These are phyloP conservation scores for Linhomoeus sp. DNA, from an alignment of 2,888 invertebrate genomes.

Conservation along the genomic window DNA sequence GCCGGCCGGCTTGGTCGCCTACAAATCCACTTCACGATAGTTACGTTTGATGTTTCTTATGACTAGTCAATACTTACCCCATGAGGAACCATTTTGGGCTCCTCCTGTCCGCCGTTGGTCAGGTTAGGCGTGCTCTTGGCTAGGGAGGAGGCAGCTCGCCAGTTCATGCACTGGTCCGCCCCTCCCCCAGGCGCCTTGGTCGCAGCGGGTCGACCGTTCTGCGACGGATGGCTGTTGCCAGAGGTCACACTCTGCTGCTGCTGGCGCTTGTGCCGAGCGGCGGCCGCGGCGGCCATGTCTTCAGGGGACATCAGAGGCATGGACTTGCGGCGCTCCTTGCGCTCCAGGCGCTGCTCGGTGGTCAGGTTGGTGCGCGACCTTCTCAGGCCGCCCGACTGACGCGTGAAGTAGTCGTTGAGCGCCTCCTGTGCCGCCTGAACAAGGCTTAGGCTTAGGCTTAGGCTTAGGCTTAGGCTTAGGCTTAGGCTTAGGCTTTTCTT, in stretches of 20 bases:
- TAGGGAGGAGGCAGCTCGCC: not conserved
- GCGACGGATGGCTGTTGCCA: no score
- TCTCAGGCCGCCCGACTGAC: conserved; percentile 3
- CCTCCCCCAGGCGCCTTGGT: not conserved
- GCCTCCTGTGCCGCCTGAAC: conserved; percentile 19
- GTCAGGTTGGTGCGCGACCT: conserved; percentile 7
- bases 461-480: not conserved
- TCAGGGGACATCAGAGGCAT: conserved; percentile 10
- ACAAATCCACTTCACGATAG: no score
- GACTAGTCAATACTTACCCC: no score
- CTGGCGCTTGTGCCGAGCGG: no score
- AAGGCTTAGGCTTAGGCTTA: not conserved
- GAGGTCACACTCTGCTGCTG: no score
- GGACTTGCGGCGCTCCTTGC: conserved; percentile 17
- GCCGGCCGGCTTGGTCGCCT: not conserved
- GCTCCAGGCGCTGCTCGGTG: conserved; percentile 11
- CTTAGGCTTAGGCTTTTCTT: not conserved
- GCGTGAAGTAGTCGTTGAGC: conserved; percentile 14
- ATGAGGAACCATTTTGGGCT: not conserved
- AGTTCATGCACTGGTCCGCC: not conserved
- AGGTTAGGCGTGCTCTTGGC: not conserved
- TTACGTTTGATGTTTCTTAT: no score
- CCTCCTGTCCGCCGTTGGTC: not conserved
- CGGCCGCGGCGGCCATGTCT: no score
- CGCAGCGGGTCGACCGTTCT: no score